Conservation (phyloP, 2,888 invertebrate genomes). For the Trissoscelio sp. region DNA sequence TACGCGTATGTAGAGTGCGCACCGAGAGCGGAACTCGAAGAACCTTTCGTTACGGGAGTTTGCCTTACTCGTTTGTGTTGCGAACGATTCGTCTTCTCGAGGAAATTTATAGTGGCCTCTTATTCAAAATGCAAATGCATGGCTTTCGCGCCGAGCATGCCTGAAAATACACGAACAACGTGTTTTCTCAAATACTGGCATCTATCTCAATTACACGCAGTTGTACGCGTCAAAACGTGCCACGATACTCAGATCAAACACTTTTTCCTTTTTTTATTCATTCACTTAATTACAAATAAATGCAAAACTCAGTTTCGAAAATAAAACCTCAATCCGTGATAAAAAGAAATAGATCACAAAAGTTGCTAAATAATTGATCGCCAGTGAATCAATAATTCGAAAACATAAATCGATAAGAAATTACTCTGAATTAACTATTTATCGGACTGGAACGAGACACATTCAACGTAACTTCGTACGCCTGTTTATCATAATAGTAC, state of each 20-base stretch:
- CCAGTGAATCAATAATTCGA: conserved; percentile 15
- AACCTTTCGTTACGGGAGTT: conserved; percentile 63
- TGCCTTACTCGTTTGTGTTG: conserved; percentile 59
- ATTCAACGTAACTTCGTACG: background rate
- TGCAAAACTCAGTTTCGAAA: background rate
- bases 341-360: background rate
- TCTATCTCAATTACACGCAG: conserved; percentile 50
- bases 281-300: background rate
- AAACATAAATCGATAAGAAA: background rate
- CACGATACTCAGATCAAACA: background rate
- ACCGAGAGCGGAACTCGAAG: conserved; percentile 51
- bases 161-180: conserved; percentile 46
- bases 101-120: conserved; percentile 57
- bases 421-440: background rate
- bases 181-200: conserved; percentile 44
- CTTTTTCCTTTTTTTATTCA: background rate
- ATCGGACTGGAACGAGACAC: background rate
- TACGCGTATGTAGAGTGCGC: conserved; percentile 58
- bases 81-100: conserved; percentile 57
- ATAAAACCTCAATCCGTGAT: background rate
- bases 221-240: conserved; percentile 39
- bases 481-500: conserved; percentile 5
- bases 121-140: conserved; percentile 60
- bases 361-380: conserved; percentile 18
- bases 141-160: conserved; percentile 47